Evolutionary conservation across 2,113 vertebrate genomes (phyloP).

Genomic region (Typhlomys cinereus): DNA sequence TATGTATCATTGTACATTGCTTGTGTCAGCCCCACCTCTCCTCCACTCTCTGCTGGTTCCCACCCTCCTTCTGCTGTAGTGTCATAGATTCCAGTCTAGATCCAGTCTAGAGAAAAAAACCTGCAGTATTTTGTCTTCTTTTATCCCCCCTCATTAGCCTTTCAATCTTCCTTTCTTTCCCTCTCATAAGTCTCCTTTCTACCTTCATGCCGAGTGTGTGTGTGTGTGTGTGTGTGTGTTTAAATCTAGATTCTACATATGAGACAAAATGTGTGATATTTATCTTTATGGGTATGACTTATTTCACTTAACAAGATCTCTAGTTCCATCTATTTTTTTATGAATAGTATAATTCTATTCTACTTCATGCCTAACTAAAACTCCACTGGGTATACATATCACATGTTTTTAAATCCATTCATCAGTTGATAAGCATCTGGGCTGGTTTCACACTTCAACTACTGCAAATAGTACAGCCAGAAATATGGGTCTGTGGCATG

Average conservation of each 20-base stretch:
- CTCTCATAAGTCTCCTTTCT: too few species aligned
- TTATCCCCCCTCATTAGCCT: neutral
- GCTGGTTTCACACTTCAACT: neutral
- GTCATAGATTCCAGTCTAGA: neutral
- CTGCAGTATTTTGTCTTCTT: neutral
- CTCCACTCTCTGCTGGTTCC: neutral
- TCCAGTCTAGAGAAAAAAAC: neutral
- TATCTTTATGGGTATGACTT: neutral
- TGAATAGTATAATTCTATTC: neutral
- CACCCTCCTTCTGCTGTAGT: neutral
- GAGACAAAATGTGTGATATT: neutral
- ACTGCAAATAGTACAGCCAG: too few species aligned
- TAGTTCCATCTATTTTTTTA: neutral
- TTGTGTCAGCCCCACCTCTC: neutral
- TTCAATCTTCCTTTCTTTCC: neutral
- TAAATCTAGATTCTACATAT: neutral
- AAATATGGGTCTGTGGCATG: neutral
- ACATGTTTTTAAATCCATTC: neutral
- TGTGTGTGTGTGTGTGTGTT: too few species aligned
- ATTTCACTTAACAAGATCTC: neutral
- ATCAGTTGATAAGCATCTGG: neutral
- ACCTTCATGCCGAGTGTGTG: too few species aligned
- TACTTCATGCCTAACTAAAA: neutral
- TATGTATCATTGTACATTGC: neutral
- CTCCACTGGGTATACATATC: neutral